Conservation (phyloP, 2,888 invertebrate species). For the Dione vanillae region DNA sequence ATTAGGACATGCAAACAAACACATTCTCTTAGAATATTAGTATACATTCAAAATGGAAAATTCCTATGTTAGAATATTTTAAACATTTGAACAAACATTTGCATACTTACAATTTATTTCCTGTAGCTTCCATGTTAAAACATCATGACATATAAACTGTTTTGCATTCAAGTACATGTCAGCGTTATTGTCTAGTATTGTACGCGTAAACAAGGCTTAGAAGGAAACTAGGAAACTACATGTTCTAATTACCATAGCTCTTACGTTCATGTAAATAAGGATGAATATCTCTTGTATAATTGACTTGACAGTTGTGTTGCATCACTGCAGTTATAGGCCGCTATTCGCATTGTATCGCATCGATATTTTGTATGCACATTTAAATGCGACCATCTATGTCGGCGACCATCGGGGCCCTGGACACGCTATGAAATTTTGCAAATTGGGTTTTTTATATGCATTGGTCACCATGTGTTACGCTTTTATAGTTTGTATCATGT, state of each 20-base stretch:
- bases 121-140: constrained; percentile 71
- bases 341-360: constrained; percentile 74
- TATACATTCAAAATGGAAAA: constrained; percentile 2
- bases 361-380: constrained; percentile 82
- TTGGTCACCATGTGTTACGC: constrained; percentile 47
- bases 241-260: constrained; percentile 42
- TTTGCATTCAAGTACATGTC: constrained; percentile 80
- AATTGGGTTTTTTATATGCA: constrained; percentile 59
- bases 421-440: constrained; percentile 64
- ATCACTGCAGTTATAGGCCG: constrained; percentile 55
- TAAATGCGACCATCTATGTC: constrained; percentile 79
- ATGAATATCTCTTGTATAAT: constrained; percentile 48
- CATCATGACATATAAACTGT: constrained; percentile 73
- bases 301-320: constrained; percentile 50
- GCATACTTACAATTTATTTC: constrained; percentile 60
- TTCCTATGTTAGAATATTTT: constrained; percentile 13
- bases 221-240: constrained; percentile 30
- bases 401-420: constrained; percentile 59
- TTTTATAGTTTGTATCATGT: constrained; percentile 42
- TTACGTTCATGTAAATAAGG: constrained; percentile 47
- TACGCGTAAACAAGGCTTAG: constrained; percentile 51
- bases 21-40: too few relatives aligned
- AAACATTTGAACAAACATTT: constrained; percentile 50
- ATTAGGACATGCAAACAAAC: too few relatives aligned
- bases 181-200: constrained; percentile 76